Evolutionary conservation across 2,888 invertebrate species (phyloP).

Genomic region (Arge pagana): DNA sequence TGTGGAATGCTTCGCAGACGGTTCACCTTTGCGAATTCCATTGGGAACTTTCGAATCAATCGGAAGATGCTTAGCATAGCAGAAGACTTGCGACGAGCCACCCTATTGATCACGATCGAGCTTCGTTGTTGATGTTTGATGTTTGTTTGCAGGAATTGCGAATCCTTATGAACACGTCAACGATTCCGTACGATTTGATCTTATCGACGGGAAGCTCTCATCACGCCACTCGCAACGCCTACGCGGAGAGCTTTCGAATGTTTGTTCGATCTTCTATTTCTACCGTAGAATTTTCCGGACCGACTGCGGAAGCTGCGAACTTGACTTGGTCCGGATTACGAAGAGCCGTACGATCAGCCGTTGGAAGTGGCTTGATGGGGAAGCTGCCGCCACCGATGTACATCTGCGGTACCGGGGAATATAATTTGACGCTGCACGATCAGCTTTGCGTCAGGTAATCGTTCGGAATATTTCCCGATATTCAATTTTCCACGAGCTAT

Average conservation of each 20-base stretch:
- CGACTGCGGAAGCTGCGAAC: constrained; percentile 24
- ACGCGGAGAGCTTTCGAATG: constrained; percentile 26
- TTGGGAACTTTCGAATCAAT: no score
- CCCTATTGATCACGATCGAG: no score
- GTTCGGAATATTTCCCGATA: not conserved
- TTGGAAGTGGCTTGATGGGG: constrained; percentile 34
- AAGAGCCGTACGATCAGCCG: constrained; percentile 25
- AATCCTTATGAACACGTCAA: constrained; percentile 29
- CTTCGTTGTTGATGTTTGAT: no score
- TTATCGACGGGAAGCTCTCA: constrained; percentile 25
- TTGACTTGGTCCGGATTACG: constrained; percentile 30
- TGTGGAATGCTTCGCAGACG: no score
- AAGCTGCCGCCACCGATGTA: constrained; percentile 36
- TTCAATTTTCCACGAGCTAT: no score
- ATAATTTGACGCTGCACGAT: constrained; percentile 21
- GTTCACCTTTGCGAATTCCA: no score
- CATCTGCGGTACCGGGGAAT: constrained; percentile 31
- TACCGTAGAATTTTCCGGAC: constrained; percentile 7
- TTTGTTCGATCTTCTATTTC: constrained; percentile 24
- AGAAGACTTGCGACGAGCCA: no score
- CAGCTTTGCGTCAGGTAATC: constrained; percentile 38
- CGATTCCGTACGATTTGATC: constrained; percentile 31
- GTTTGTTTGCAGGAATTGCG: constrained; percentile 25
- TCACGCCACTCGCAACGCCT: constrained; percentile 31
- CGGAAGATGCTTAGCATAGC: no score